These are phyloP conservation scores for Limnephilus rhombicus DNA, from an alignment of 2,888 invertebrate genomes.

Conservation along the genomic window DNA sequence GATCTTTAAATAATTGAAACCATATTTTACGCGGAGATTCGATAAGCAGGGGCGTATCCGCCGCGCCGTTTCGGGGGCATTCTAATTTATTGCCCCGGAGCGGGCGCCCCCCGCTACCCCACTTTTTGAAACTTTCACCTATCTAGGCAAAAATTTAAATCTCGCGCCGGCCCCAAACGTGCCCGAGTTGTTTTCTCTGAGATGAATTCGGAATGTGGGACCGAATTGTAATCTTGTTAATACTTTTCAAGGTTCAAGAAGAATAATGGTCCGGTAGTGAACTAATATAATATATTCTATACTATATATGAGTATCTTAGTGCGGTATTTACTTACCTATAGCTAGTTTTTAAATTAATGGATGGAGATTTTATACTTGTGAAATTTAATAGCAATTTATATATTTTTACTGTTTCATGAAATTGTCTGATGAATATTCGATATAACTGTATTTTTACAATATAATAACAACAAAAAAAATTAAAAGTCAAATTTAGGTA, in stretches of 20 bases:
- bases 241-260: not conserved
- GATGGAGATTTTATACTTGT: too few relatives aligned
- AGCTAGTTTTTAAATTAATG: too few relatives aligned
- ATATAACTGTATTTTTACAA: too few relatives aligned
- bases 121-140: slow-evolving; percentile 64
- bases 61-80: slow-evolving; percentile 58
- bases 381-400: too few relatives aligned
- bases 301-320: not conserved
- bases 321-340: too few relatives aligned
- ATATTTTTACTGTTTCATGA: too few relatives aligned
- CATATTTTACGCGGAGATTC: slow-evolving; percentile 74
- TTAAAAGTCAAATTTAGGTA: too few relatives aligned
- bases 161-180: slow-evolving; percentile 71
- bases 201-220: slow-evolving; percentile 29
- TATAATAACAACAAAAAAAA: too few relatives aligned
- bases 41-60: slow-evolving; percentile 64
- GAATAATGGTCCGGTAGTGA: not conserved
- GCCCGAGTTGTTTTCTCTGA: slow-evolving; percentile 35
- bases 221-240: slow-evolving; percentile 33
- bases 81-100: slow-evolving; percentile 63
- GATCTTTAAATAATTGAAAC: slow-evolving; percentile 78
- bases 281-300: not conserved
- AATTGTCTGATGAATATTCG: too few relatives aligned
- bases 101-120: slow-evolving; percentile 47
- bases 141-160: slow-evolving; percentile 64